phyloP scores from a whole-genome alignment of 2,888 invertebrate species.

The Amblyjoppa fuscipennis region DNA sequence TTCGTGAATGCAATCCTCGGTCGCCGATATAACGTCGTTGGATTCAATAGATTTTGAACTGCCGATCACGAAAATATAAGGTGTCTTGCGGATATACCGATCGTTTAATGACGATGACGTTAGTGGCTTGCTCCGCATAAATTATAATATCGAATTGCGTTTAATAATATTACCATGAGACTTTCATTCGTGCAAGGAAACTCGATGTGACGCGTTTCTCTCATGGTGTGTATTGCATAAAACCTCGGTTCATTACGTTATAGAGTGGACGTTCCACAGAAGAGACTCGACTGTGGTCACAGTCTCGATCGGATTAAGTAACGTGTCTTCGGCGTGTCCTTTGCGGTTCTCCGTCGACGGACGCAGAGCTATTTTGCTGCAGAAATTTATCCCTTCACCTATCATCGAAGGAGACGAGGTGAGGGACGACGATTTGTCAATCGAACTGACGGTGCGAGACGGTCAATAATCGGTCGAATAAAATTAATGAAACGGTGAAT shows the following conservation, averaged over 20 bases:
- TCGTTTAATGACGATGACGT: slow-evolving; percentile 1
- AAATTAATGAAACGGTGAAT: no score
- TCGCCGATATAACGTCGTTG: no score
- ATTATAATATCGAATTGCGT: slow-evolving; percentile 5
- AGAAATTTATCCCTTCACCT: not conserved
- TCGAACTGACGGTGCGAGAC: not conserved
- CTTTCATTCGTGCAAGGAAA: slow-evolving; percentile 11
- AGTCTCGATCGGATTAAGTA: not conserved
- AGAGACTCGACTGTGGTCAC: slow-evolving; percentile 1
- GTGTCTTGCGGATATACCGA: not conserved
- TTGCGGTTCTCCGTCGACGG: not conserved
- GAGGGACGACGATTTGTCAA: slow-evolving; percentile 7
- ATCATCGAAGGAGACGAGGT: not conserved
- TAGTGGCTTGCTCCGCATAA: not conserved
- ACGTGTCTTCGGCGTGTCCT: not conserved
- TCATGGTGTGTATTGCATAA: slow-evolving; percentile 37
- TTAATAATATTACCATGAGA: not conserved
- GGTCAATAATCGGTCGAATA: not conserved
- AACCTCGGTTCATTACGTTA: slow-evolving; percentile 14
- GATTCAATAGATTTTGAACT: no score
- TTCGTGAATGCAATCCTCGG: no score
- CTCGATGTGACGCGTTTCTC: slow-evolving; percentile 12
- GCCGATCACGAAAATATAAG: no score
- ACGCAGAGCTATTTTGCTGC: not conserved
- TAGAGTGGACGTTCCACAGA: not conserved